Evolutionary conservation across 2,797 vertebrate genomes (phyloP), one percentile per base, ranked within the genome.

Genomic region (Gambusia yucatana): DNA sequence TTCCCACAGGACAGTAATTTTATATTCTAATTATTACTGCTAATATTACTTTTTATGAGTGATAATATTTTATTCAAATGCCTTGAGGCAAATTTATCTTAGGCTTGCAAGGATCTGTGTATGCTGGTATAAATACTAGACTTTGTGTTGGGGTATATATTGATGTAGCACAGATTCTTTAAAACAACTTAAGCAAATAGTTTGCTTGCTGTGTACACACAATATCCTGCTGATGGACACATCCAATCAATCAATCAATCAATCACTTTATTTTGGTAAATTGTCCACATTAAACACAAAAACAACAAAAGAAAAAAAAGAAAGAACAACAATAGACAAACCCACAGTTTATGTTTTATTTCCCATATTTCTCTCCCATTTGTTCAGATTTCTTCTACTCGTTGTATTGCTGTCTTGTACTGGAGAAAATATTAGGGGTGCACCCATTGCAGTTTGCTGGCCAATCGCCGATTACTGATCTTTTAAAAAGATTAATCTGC

Each of bases 41-140:
- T 86, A 88, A 88, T 90, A 87, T 75, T 80, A 83, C 43, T 85
- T 85, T 80, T 82, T 77, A 89, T 80, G 79, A 83, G 87, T 70
- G 87, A 82, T 89, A 82, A 79, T 73, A 88, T 79, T 77, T 84
- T 72, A 83, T 87, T 86, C 76, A 88, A 88, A 85, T 78, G 81
- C 76, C 84, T 86, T 72, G 73, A 73, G 84, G 80, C 85, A 76
- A 67, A 77, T 87, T 85, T 76, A 80, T 81, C 77, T 75, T n/a
- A 43, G 44, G 52, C 83, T 73, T 55, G 17, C 72, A 59, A 75
- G 69, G 80, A 75, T 59, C 7, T 16, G 46, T 78, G 72, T 72
- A 74, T 79, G 22, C 76, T 55, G 46, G 13, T 59, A 47, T 73
- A 10, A 73, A 46, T 79, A 8, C 80, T 47, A 71, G 39, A 46